Evolutionary conservation across 2,797 vertebrate species (phyloP).

Genomic region (Atherinosoma microstoma): DNA sequence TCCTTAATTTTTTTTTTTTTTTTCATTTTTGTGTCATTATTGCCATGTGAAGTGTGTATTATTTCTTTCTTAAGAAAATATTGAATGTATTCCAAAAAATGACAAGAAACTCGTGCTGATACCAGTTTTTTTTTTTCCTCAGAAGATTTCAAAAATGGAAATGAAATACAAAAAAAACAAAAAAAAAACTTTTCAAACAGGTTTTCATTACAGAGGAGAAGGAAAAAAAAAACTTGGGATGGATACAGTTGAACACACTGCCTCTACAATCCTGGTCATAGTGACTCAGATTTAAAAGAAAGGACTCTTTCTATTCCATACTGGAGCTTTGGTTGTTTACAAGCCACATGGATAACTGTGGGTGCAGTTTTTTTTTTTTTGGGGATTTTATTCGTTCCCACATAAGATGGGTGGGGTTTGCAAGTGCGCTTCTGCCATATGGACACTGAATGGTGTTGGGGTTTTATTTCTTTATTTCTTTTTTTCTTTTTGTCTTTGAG

Average conservation of each 20-base stretch:
- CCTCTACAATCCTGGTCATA: constrained; percentile 87
- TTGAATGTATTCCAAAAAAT: constrained; percentile 89
- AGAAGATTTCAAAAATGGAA: constrained; percentile 83
- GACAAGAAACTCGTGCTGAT: constrained; percentile 81
- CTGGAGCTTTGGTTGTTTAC: constrained; percentile 90
- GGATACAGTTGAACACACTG: constrained; percentile 87
- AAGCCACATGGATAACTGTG: constrained; percentile 85
- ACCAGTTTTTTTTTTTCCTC: constrained; percentile 78
- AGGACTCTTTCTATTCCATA: constrained; percentile 86
- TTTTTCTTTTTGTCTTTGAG: constrained; percentile 31
- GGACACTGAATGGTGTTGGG: constrained; percentile 72
- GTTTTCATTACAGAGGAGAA: constrained; percentile 65
- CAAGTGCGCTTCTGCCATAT: constrained; percentile 83
- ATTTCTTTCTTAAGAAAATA: constrained; percentile 84
- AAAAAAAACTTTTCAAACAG: constrained; percentile 58
- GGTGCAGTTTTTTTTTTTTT: constrained; percentile 72
- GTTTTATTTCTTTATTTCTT: constrained; percentile 27
- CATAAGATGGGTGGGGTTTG: constrained; percentile 73
- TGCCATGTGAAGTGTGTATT: constrained; percentile 86
- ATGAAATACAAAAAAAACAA: constrained; percentile 74
- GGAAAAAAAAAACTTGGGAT: constrained; percentile 62
- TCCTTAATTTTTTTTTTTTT: constrained; percentile 66
- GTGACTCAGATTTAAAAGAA: constrained; percentile 80
- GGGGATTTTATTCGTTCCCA: constrained; percentile 54
- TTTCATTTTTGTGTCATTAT: constrained; percentile 81